phyloP scores from a whole-genome alignment of 2,113 vertebrate genomes.

The Vulpes vulpes region DNA sequence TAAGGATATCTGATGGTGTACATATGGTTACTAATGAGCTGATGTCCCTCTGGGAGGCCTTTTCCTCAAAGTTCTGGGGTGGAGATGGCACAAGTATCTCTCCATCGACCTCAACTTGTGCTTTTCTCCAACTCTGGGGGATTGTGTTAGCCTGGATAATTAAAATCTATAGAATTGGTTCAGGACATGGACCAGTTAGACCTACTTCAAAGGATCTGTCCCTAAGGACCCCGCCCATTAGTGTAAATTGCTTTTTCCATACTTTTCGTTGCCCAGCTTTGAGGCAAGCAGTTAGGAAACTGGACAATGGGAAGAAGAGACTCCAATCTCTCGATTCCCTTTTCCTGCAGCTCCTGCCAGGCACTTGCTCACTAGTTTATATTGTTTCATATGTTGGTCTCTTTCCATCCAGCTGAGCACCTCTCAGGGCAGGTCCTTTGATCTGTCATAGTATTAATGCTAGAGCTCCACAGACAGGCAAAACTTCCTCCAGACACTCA shows the following conservation, averaged over 20 bases:
- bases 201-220: not conserved
- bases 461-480: not conserved
- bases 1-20: not conserved
- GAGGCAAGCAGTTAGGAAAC: not conserved
- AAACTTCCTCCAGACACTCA: not conserved
- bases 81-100: not conserved
- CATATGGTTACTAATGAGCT: not conserved
- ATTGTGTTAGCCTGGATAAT: not conserved
- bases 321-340: not conserved
- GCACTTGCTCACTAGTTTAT: not conserved
- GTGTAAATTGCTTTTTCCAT: not conserved
- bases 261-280: not conserved
- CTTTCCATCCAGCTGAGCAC: not conserved
- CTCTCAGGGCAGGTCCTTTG: not conserved
- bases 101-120: conserved; percentile 1
- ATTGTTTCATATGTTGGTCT: not conserved
- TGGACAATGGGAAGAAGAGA: not conserved
- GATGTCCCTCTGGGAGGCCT: not conserved
- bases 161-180: conserved; percentile 37
- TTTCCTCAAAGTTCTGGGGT: not conserved
- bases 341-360: not conserved
- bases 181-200: not conserved
- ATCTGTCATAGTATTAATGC: not conserved
- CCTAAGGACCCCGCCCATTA: not conserved
- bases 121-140: conserved; percentile 1